Base-by-base conservation (phyloP, 2,113 vertebrate species). In the Willisornis vidua region DNA sequence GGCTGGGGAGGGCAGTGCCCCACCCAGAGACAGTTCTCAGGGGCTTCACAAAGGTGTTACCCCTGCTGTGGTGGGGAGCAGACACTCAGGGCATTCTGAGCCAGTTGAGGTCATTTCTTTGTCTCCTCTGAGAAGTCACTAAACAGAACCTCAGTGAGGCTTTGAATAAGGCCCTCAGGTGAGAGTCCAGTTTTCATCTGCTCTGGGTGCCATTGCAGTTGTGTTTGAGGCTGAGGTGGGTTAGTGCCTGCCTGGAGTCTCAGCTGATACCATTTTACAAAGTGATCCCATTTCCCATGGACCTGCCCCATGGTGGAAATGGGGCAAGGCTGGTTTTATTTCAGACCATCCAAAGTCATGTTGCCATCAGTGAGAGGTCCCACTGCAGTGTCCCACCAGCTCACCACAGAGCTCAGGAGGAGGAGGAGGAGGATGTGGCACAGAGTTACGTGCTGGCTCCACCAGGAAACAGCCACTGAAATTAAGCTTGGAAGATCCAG, bases 331-430 rank as follows among this genome's bases (percentile, higher is more conserved):
- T 13, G 31, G 0, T 39, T 81, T 63, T 25, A 45, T 24, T 20
- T 25, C 39, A 39, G 48, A 35, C 5, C 37, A 14, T 6, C 2
- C n/a, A 22, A 65, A 70, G 57, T 23, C 19, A 5, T 22, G 52
- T 52, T 84, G 33, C 67, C 52, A 33, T 31, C 17, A 14, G 1
- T 12, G 22, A 12, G 28, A 72, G 39, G 58, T 67, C 48, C 26
- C 68, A 13, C 17, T 28, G 49, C 37, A 7, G 8, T 10, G 59
- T 76, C 76, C 76, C 19, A 9, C 6, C 45, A 31, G 35, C 2
- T 68, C 9, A 2, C 39, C 9, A 0, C 0, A 28, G 73, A 37
- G 41, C 41, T 84, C 65, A 24, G 31, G 41, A 43, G 0, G 26
- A 14, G 77, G 26, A 14, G 77, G 26, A 77, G 58, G n/a, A 55